phyloP scores from a whole-genome alignment of 1,140 invertebrate species.

The Antheraea mylitta region DNA sequence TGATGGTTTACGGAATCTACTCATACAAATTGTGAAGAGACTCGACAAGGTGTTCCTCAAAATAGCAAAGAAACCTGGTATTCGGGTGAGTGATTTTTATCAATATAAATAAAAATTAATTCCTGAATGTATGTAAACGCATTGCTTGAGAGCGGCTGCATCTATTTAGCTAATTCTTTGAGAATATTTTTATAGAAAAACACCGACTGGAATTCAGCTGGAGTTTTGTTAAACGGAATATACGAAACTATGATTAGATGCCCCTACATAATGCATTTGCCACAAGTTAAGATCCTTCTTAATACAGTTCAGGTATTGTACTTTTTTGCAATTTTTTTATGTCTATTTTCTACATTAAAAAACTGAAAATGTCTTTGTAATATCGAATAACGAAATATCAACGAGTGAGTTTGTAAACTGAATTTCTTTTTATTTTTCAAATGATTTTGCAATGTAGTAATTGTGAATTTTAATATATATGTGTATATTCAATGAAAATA shows the following conservation, averaged over 20 bases:
- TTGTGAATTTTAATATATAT: too few species aligned
- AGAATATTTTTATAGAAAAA: slow-evolving; percentile 83
- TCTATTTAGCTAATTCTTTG: too few species aligned
- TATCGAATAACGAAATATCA: too few species aligned
- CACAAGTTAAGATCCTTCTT: slow-evolving; percentile 94
- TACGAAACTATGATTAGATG: slow-evolving; percentile 95
- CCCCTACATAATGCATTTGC: slow-evolving; percentile 97
- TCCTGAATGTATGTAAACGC: too few species aligned
- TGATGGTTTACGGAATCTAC: slow-evolving; percentile 93
- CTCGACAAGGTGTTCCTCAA: slow-evolving; percentile 98
- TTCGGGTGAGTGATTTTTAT: slow-evolving; percentile 80
- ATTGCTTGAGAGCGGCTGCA: too few species aligned
- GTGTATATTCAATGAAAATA: too few species aligned
- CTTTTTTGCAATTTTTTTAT: not conserved
- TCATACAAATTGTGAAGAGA: slow-evolving; percentile 94
- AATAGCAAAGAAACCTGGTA: slow-evolving; percentile 96
- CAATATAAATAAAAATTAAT: too few species aligned
- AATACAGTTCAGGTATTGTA: slow-evolving; percentile 87
- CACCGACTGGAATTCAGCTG: slow-evolving; percentile 97
- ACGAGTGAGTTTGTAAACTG: too few species aligned
- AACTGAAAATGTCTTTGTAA: too few species aligned
- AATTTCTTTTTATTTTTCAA: too few species aligned
- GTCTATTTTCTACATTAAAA: not conserved
- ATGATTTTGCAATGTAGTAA: too few species aligned
- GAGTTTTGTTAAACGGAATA: slow-evolving; percentile 94